Evolutionary conservation across 2,797 vertebrate genomes (phyloP), one percentile per base, ranked within the genome.

Genomic region (Leuciscus waleckii): DNA sequence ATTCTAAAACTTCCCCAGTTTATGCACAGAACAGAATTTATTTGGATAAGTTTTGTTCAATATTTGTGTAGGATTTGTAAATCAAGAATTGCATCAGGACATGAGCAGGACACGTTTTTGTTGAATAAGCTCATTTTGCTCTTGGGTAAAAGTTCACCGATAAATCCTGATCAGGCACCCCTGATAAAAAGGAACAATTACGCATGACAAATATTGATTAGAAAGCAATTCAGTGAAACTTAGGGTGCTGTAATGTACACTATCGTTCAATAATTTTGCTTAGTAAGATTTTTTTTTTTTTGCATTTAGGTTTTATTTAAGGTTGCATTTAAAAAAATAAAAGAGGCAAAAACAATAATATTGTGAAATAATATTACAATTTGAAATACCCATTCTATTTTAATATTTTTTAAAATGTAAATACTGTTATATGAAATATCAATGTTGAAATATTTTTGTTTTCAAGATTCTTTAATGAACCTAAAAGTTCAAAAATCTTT

Each of bases 131-230:
- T 32, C 1, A 9, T 79, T 68, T 46, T 79, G 39, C 29, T 61
- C 83, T 63, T 61, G 56, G 76, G 76, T 79, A 21, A 79, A 71
- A 79, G 76, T 63, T 79, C 67, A 79, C 67, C n/a, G 67, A 71
- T 85, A 82, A 82, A 70, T 68, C 49, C 10, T 68, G 32, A 83
- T 71, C 56, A 58, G 4, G 26, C 3, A 11, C 11, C 19, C 19
- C 26, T 43, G 83, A 79, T 79, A 49, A 71, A 16, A 84, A 32
- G 19, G 39, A 61, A 68, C 63, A 23, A 46, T 71, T 70, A 77
- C 2, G 3, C 23, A 19, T 8, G n/a, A 43, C 13, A 17, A 29
- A 69, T 43, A 69, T 56, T 43, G 51, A 58, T 79, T 70, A 71
- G 58, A 83, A 26, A 37, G 41, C 21, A 75, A 83, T 49, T 43